Conservation (phyloP, 2,113 vertebrate genomes). For the Istiophorus platypterus region DNA sequence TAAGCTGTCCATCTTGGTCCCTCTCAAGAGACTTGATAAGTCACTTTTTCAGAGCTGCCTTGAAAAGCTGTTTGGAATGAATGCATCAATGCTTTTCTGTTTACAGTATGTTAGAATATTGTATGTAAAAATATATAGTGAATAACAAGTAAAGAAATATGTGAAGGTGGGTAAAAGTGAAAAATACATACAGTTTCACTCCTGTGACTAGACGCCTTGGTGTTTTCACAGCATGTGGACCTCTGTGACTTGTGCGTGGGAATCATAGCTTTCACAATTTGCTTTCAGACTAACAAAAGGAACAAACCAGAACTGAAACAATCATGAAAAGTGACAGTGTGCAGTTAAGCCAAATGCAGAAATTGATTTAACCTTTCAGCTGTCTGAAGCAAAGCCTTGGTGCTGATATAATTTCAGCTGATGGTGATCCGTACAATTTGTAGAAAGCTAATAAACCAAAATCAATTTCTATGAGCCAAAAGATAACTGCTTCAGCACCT, state of each 20-base stretch:
- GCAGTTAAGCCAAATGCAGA: constrained; percentile 30
- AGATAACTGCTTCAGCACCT: constrained; percentile 58
- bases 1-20: not conserved
- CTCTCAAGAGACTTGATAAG: not conserved
- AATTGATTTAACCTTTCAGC: constrained; percentile 54
- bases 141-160: not conserved
- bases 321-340: not conserved
- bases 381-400: not conserved
- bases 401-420: constrained; percentile 28
- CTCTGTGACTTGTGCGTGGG: constrained; percentile 43
- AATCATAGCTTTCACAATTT: constrained; percentile 46
- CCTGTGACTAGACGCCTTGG: constrained; percentile 4
- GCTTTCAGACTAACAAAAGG: constrained; percentile 44
- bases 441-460: constrained; percentile 39
- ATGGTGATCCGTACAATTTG: constrained; percentile 21
- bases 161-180: not conserved
- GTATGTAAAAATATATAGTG: not conserved
- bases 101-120: not conserved
- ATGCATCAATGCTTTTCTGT: not conserved
- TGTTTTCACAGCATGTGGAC: constrained; percentile 42
- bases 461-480: constrained; percentile 56
- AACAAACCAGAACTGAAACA: constrained; percentile 1
- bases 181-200: constrained; percentile 33
- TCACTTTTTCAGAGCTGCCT: not conserved
- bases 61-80: constrained; percentile 14